phyloP scores from a whole-genome alignment of 2,113 vertebrate genomes.

The Mohoua ochrocephala region DNA sequence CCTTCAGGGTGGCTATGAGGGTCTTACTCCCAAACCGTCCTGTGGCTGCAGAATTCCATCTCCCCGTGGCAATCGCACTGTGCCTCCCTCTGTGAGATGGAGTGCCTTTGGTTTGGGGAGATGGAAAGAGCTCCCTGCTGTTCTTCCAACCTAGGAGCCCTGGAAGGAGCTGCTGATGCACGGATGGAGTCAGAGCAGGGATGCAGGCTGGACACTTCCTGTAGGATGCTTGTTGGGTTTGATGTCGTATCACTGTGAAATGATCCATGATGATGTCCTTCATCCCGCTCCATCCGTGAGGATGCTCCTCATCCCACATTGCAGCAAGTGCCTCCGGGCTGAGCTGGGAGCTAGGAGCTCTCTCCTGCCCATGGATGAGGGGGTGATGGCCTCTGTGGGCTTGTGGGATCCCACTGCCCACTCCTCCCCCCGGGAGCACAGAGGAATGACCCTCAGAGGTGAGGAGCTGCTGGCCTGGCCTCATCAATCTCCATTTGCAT shows the following conservation, averaged over 20 bases:
- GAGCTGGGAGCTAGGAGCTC: background rate
- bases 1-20: background rate
- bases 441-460: background rate
- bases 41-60: background rate
- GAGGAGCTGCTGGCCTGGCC: background rate
- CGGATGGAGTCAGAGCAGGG: background rate
- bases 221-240: background rate
- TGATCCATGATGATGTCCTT: fast-evolving
- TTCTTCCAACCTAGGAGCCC: background rate
- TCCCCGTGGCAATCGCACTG: fast-evolving
- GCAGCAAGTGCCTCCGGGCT: fast-evolving
- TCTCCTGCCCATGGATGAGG: background rate
- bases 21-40: background rate
- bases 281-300: background rate
- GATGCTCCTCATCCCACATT: background rate
- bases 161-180: background rate
- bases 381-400: background rate
- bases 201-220: background rate
- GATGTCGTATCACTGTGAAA: fast-evolving
- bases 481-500: conserved; percentile 25
- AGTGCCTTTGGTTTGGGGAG: background rate
- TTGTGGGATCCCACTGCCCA: background rate
- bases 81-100: background rate
- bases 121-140: background rate
- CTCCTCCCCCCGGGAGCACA: fast-evolving